Percentiles rank a stretch among this genome's conserved stretches.
phyloP scores from a whole-genome alignment of 2,113 vertebrate species.

The Tonatia bakeri region DNA sequence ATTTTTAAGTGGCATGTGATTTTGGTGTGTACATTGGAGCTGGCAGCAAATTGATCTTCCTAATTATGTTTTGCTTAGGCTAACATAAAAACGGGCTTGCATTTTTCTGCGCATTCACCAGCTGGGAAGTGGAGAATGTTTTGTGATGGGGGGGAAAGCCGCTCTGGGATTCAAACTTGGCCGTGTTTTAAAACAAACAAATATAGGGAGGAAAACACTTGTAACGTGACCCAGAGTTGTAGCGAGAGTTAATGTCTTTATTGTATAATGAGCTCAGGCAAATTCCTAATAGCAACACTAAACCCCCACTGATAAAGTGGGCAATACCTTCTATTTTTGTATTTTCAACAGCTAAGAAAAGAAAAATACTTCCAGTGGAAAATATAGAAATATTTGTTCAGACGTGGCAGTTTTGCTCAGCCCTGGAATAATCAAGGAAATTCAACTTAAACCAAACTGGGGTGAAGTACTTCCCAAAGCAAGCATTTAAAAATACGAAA shows the following conservation, averaged over 20 bases:
- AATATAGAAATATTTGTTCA: background rate
- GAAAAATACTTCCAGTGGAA: background rate
- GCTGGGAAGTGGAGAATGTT: background rate
- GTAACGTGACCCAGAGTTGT: background rate
- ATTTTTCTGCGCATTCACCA: background rate
- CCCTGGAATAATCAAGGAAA: background rate
- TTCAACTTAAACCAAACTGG: background rate
- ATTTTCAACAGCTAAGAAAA: background rate
- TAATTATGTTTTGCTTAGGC: conserved; percentile 45
- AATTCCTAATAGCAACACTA: background rate
- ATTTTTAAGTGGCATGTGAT: background rate
- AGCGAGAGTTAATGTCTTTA: background rate
- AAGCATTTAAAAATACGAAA: background rate
- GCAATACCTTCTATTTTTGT: background rate
- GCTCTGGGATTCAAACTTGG: background rate
- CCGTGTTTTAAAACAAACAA: conserved; percentile 18
- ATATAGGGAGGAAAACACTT: background rate
- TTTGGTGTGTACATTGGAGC: background rate
- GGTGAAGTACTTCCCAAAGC: background rate
- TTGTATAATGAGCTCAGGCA: background rate
- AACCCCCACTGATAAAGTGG: background rate
- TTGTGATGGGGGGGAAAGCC: background rate
- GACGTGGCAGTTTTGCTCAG: background rate
- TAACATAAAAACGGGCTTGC: background rate
- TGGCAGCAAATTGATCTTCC: conserved; percentile 21